phyloP scores from a whole-genome alignment of 2,888 invertebrate genomes.

The Cantharis flavilabris region DNA sequence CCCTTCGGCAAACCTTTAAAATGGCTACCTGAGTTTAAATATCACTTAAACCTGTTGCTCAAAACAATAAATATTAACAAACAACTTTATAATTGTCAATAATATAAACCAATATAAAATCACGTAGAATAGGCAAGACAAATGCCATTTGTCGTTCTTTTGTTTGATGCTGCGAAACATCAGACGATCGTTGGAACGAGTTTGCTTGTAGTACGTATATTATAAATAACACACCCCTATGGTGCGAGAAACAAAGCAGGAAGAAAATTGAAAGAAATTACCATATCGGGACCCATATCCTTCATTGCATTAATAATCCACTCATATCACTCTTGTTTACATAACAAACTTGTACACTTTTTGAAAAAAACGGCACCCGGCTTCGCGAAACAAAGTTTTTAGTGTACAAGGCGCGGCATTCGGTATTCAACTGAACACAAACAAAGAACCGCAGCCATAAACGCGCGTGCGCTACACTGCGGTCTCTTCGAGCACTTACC shows the following conservation, averaged over 20 bases:
- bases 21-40: conserved; percentile 68
- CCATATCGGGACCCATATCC: conserved; percentile 83
- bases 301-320: conserved; percentile 63
- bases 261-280: conserved; percentile 46
- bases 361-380: conserved; percentile 49
- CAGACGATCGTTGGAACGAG: neutral
- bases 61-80: conserved; percentile 30
- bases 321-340: conserved; percentile 35
- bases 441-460: conserved; percentile 38
- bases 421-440: conserved; percentile 49
- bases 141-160: neutral
- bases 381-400: conserved; percentile 52
- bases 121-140: neutral
- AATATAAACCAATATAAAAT: neutral
- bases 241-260: neutral
- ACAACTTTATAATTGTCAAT: conserved; percentile 3
- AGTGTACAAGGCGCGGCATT: conserved; percentile 47
- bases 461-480: conserved; percentile 49
- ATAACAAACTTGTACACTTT: conserved; percentile 34
- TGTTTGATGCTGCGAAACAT: neutral
- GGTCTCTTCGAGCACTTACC: conserved; percentile 31
- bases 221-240: conserved; percentile 16
- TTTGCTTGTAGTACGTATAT: conserved; percentile 3
- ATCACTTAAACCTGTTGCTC: conserved; percentile 64
- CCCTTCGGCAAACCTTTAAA: conserved; percentile 47